phyloP scores from a whole-genome alignment of 1,140 invertebrate species.

The Odontomachus brunneus region DNA sequence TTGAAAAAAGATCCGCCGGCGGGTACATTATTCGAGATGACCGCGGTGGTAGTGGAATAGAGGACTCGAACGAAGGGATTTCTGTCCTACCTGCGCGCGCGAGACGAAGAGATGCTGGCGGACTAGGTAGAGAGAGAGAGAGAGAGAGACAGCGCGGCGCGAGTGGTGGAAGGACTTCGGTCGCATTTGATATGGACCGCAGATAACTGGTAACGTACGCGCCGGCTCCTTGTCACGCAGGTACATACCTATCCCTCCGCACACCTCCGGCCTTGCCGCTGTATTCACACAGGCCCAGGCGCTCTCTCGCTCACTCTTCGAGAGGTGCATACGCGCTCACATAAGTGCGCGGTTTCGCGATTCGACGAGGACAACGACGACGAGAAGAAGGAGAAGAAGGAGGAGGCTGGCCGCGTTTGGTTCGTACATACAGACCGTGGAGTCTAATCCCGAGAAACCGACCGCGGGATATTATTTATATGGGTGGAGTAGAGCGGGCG shows the following conservation, averaged over 20 bases:
- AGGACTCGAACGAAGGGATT: conserved; percentile 35
- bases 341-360: conserved; percentile 61
- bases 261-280: not conserved
- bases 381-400: not conserved
- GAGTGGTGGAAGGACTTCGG: conserved; percentile 73
- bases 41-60: not conserved
- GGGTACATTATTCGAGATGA: conserved; percentile 42
- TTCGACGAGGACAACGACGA: conserved; percentile 36
- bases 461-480: conserved; percentile 78
- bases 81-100: conserved; percentile 16
- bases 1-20: conserved; percentile 30
- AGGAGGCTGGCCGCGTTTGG: not conserved
- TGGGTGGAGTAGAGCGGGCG: conserved; percentile 46
- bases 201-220: conserved; percentile 84
- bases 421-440: conserved; percentile 7
- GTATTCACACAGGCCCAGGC: not conserved
- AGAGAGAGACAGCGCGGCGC: conserved; percentile 37
- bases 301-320: conserved; percentile 8
- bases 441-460: conserved; percentile 72
- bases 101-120: not conserved
- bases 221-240: conserved; percentile 79
- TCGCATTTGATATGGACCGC: conserved; percentile 84
- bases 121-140: conserved; percentile 34
- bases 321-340: conserved; percentile 53
- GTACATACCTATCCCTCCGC: conserved; percentile 61